Evolutionary conservation across 1,140 invertebrate species (phyloP).

Genomic region (Drosophila novamexicana): DNA sequence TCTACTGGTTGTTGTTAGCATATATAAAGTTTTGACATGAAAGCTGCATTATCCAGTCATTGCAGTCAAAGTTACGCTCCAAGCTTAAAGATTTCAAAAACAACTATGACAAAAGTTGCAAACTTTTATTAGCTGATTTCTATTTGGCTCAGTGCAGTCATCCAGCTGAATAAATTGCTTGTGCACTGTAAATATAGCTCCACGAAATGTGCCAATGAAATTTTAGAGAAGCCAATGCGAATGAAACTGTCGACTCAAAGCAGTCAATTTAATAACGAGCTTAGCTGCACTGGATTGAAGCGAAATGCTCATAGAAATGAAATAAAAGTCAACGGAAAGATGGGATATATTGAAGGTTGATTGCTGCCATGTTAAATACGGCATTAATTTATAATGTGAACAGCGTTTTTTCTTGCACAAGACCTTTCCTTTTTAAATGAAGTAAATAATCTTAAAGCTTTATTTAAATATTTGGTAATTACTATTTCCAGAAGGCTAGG

Average conservation of each 20-base stretch:
- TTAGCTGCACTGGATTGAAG: conserved; percentile 9
- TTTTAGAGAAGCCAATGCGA: conserved; percentile 19
- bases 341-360: too few relatives aligned
- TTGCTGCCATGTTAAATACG: too few relatives aligned
- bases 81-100: conserved; percentile 2
- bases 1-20: not conserved
- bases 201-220: conserved; percentile 28
- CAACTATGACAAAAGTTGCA: conserved; percentile 1
- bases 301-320: not conserved
- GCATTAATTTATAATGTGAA: too few relatives aligned
- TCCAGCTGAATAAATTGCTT: conserved; percentile 34
- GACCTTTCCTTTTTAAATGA: too few relatives aligned
- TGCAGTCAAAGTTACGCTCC: conserved; percentile 5
- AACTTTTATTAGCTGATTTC: conserved; percentile 23
- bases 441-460: too few relatives aligned
- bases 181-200: conserved; percentile 18
- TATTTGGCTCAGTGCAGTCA: conserved; percentile 25
- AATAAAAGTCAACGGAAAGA: not conserved
- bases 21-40: conserved; percentile 2
- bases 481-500: too few relatives aligned
- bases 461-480: too few relatives aligned
- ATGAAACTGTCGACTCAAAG: conserved; percentile 30
- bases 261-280: conserved; percentile 47
- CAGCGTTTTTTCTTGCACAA: too few relatives aligned
- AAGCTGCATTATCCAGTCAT: conserved; percentile 7